These are phyloP conservation scores for Catalaphyllia jardinei DNA, from an alignment of 64 coral and sea anemone genomes.

Conservation along the genomic window DNA sequence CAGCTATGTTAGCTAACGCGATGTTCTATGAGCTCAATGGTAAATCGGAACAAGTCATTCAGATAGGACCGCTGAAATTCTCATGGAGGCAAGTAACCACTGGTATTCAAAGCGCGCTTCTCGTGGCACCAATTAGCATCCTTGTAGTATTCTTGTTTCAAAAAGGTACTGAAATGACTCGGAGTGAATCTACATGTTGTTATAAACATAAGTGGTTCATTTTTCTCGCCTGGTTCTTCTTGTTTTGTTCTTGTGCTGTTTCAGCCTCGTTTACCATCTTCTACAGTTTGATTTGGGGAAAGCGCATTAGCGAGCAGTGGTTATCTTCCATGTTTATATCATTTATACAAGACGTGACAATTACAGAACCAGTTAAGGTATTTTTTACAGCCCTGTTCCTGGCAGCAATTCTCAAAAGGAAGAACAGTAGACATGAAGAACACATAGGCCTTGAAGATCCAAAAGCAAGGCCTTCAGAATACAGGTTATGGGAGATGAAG, in stretches of 20 bases:
- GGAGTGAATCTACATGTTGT: neutral
- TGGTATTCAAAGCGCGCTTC: constrained; percentile 28
- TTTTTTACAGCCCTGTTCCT: constrained; percentile 67
- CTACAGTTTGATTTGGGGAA: constrained; percentile 86
- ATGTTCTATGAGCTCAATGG: constrained; percentile 30
- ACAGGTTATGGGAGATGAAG: constrained; percentile 4
- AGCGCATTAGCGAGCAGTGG: constrained; percentile 76
- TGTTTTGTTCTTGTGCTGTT: constrained; percentile 44
- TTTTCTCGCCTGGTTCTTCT: constrained; percentile 74
- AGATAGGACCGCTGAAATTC: constrained; percentile 54
- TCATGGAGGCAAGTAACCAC: constrained; percentile 33
- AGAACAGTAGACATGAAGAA: neutral
- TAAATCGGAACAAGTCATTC: neutral
- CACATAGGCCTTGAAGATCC: neutral
- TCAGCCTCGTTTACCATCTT: constrained; percentile 69
- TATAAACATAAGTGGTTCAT: constrained; percentile 53
- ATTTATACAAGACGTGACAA: constrained; percentile 71
- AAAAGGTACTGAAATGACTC: constrained; percentile 19
- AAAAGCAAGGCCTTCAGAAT: neutral
- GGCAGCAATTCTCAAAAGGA: constrained; percentile 40
- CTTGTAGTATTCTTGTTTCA: constrained; percentile 48
- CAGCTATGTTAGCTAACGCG: constrained; percentile 48
- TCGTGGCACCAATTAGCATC: constrained; percentile 44
- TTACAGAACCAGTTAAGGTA: constrained; percentile 84
- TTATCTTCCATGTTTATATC: constrained; percentile 87